Evolutionary conservation across 2,888 invertebrate genomes (phyloP), one percentile per base, ranked within the genome.

Genomic region (Panzeria rudis): DNA sequence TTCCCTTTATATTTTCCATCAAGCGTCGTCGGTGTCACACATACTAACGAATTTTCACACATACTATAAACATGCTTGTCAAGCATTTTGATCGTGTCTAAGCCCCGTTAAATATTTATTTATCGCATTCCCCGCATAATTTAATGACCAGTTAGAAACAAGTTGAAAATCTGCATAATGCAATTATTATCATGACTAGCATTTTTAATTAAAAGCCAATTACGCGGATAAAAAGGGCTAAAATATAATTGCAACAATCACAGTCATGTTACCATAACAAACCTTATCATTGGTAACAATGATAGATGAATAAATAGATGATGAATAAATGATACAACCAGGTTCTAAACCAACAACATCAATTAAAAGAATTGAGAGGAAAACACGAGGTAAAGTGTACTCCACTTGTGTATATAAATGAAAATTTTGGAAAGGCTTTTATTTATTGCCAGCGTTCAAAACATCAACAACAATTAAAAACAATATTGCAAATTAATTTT

Each of bases 171-270:
- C 62, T n/a, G 66, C 41, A 76, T 72, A 77, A 71, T 77, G 71
- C 76, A 83, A 83, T 83, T 83, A 83, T 77, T 83, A 76, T 76
- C 76, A 59, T 72, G 76, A 64, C 47, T 64, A 72, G 64, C 69
- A 62, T 85, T 85, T n/a, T 85, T 82, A 85, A 85, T 85, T 85
- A 85, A 85, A 85, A 85, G 72, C 85, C 78, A 85, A 85, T 82
- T 85, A 85, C 82, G 78, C 82, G 85, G 59, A 82, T 72, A 82
- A 79, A 85, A 82, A 77, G 82, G 68, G 64, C 69, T 50, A 82
- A 85, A 79, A 82, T 82, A 82, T 85, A 82, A 82, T 79, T 85
- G 78, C 64, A 78, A 75, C 78, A 82, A 85, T 78, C 73, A 78
- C 50, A 82, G 71, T 75, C 75, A 64, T 82, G 75, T 79, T 71